phyloP scores from a whole-genome alignment of 2,113 vertebrate species.

The Tyrannus savana region DNA sequence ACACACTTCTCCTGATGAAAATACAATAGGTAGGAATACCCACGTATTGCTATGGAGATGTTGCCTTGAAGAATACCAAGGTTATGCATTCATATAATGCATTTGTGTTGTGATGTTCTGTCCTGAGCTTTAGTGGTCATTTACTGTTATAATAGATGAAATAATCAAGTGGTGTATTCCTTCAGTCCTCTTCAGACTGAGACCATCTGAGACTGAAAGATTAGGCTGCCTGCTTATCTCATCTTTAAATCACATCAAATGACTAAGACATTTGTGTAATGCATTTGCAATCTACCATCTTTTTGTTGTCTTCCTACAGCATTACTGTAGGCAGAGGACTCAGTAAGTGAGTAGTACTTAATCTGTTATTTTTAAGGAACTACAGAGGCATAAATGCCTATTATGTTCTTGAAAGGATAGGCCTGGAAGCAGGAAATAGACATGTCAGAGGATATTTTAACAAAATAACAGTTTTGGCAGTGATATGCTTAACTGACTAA shows the following conservation, averaged over 20 bases:
- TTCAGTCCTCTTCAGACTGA: neutral
- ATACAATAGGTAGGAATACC: neutral
- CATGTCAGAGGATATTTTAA: neutral
- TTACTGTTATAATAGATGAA: neutral
- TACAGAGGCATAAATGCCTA: neutral
- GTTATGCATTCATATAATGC: neutral
- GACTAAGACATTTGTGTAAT: neutral
- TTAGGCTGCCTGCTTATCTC: neutral
- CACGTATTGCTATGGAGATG: neutral
- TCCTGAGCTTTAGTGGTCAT: neutral
- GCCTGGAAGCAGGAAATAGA: neutral
- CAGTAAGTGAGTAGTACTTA: neutral
- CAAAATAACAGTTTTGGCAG: neutral
- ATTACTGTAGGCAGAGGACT: neutral
- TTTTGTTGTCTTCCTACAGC: neutral
- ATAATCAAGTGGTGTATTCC: neutral
- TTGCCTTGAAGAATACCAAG: neutral
- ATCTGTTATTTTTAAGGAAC: neutral
- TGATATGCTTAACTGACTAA: neutral
- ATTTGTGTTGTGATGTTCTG: neutral
- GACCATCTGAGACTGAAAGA: neutral
- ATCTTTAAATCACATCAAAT: constrained; percentile 2
- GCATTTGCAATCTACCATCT: neutral
- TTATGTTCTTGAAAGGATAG: neutral
- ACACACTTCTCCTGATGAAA: neutral